phyloP scores from a whole-genome alignment of 2,113 vertebrate species.

The Anthoscopus minutus region DNA sequence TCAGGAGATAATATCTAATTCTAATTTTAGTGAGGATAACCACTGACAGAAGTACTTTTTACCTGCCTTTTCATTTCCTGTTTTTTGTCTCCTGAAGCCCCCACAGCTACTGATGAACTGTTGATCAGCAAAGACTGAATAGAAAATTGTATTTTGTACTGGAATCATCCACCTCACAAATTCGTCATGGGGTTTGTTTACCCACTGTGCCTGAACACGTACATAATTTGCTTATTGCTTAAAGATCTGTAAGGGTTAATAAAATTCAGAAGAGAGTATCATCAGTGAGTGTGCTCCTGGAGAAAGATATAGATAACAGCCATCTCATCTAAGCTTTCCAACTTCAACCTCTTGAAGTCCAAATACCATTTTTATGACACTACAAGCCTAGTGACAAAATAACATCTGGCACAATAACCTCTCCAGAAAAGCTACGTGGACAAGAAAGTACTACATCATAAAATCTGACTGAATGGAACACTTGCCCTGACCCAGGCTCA shows the following conservation, averaged over 20 bases:
- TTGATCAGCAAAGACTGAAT: background rate
- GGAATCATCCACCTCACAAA: background rate
- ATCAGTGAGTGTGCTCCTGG: background rate
- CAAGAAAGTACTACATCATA: constrained; percentile 6
- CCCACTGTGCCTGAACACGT: background rate
- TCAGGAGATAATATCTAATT: background rate
- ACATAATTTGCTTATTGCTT: constrained; percentile 40
- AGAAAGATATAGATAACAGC: background rate
- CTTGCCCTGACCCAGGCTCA: background rate
- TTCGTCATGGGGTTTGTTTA: background rate
- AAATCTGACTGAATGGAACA: background rate
- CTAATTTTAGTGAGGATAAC: background rate
- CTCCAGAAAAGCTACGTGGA: constrained; percentile 14
- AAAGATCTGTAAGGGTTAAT: constrained; percentile 28
- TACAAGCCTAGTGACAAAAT: constrained; percentile 42
- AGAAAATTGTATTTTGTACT: background rate
- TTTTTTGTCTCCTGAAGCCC: background rate
- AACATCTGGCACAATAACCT: constrained; percentile 11
- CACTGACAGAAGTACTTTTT: background rate
- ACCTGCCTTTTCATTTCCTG: background rate
- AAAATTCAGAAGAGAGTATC: constrained; percentile 32
- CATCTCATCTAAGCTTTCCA: constrained; percentile 13
- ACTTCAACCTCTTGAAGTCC: constrained; percentile 39
- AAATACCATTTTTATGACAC: constrained; percentile 28
- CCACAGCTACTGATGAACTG: background rate